phyloP scores from a whole-genome alignment of 2,888 invertebrate species.

The Elysia crispata region DNA sequence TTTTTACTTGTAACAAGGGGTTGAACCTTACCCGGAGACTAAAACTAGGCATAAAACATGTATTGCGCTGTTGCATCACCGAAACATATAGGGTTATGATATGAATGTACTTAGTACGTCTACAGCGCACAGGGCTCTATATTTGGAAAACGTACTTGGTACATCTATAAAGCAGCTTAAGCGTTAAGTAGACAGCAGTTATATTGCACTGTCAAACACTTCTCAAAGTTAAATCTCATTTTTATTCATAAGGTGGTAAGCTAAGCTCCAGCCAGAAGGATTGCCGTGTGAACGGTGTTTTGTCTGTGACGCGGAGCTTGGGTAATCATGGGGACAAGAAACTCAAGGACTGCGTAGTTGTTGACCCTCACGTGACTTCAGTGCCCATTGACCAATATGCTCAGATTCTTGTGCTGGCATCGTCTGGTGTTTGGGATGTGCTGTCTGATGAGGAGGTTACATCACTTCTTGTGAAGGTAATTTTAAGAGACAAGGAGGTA shows the following conservation, averaged over 20 bases:
- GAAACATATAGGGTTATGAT: too few relatives aligned
- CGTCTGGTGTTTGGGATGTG: conserved; percentile 75
- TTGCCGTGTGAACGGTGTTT: conserved; percentile 71
- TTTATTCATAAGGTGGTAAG: conserved; percentile 64
- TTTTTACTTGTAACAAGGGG: too few relatives aligned
- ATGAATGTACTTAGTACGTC: too few relatives aligned
- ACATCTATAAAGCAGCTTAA: too few relatives aligned
- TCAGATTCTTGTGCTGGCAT: conserved; percentile 74
- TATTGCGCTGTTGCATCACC: too few relatives aligned
- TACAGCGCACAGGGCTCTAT: too few relatives aligned
- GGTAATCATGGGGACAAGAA: conserved; percentile 76
- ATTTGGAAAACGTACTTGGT: too few relatives aligned
- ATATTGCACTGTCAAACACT: too few relatives aligned
- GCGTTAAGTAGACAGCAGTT: too few relatives aligned
- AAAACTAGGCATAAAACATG: too few relatives aligned
- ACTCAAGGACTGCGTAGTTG: conserved; percentile 70
- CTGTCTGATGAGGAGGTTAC: conserved; percentile 73
- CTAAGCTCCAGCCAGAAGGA: conserved; percentile 70
- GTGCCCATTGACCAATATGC: conserved; percentile 73
- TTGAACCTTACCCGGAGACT: too few relatives aligned
- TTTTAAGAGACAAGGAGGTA: conserved; percentile 1
- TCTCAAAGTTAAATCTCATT: too few relatives aligned
- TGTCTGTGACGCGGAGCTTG: conserved; percentile 74
- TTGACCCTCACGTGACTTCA: conserved; percentile 67
- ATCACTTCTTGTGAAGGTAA: conserved; percentile 69